phyloP scores from a whole-genome alignment of 1,140 invertebrate species.

The Orchesella cincta region DNA sequence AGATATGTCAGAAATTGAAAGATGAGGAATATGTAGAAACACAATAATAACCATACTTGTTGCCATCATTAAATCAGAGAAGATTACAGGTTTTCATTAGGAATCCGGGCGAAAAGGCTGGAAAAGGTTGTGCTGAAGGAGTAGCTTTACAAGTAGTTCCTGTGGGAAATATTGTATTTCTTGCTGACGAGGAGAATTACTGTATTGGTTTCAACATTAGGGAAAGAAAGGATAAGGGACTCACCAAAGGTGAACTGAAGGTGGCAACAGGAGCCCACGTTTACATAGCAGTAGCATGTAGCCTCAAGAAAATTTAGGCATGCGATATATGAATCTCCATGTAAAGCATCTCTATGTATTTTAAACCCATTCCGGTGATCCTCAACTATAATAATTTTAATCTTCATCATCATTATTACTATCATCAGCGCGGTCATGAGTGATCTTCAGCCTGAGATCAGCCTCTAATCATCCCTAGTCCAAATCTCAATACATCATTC shows the following conservation, averaged over 20 bases:
- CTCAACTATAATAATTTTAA: not conserved
- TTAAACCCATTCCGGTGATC: not conserved
- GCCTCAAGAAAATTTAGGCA: conserved; percentile 17
- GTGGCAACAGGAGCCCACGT: not conserved
- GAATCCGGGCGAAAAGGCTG: conserved; percentile 39
- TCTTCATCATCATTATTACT: not conserved
- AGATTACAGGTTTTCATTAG: conserved; percentile 41
- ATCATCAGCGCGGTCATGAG: not conserved
- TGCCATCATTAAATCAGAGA: conserved; percentile 35
- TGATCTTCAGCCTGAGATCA: not conserved
- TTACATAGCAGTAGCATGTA: conserved; percentile 9
- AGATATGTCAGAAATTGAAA: conserved; percentile 19
- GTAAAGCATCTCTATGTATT: no score
- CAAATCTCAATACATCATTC: conserved; percentile 12
- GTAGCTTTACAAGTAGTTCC: not conserved
- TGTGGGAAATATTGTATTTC: not conserved
- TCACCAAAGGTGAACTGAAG: not conserved
- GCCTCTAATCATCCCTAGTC: conserved; percentile 10
- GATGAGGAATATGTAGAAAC: conserved; percentile 12
- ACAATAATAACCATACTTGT: conserved; percentile 13
- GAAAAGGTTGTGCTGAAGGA: conserved; percentile 16
- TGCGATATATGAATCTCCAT: no score
- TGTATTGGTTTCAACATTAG: no score
- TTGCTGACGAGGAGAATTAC: no score
- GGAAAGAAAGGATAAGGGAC: no score